These are phyloP conservation scores for Danio kyathit DNA, from an alignment of 2,797 vertebrate genomes.

Conservation along the genomic window DNA sequence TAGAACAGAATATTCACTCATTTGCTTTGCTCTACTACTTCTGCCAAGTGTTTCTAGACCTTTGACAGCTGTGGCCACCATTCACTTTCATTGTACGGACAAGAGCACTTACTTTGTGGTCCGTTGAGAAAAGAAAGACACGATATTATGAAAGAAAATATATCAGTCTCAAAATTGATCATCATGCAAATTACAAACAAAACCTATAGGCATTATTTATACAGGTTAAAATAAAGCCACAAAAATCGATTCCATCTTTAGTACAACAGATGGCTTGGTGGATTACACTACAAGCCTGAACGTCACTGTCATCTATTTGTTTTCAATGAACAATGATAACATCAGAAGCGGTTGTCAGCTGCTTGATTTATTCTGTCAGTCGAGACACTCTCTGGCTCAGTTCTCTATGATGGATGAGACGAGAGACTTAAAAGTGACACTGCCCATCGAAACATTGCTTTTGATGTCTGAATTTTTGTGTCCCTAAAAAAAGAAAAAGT, in stretches of 20 bases:
- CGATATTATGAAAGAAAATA: too few relatives aligned
- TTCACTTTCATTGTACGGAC: background rate
- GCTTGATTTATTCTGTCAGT: conserved; percentile 39
- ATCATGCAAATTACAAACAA: too few relatives aligned
- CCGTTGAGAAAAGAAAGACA: background rate
- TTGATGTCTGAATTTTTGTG: conserved; percentile 17
- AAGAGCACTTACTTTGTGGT: background rate
- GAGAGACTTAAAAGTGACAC: conserved; percentile 26
- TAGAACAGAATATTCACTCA: too few relatives aligned
- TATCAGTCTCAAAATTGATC: too few relatives aligned
- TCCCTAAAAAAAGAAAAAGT: background rate
- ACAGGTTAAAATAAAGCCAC: too few relatives aligned
- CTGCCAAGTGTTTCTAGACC: background rate
- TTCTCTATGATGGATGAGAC: conserved; percentile 27
- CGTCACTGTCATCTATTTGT: background rate
- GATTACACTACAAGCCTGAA: conserved; percentile 19
- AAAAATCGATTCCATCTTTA: background rate
- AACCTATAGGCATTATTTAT: too few relatives aligned
- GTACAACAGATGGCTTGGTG: background rate
- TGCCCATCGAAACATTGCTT: background rate
- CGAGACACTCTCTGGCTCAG: conserved; percentile 22
- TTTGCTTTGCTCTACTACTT: background rate
- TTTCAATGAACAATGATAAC: conserved; percentile 19
- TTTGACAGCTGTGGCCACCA: conserved; percentile 9
- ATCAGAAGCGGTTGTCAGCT: conserved; percentile 28